Base-by-base conservation (phyloP, 2,888 invertebrate species). In the Oeneis ivallda region DNA sequence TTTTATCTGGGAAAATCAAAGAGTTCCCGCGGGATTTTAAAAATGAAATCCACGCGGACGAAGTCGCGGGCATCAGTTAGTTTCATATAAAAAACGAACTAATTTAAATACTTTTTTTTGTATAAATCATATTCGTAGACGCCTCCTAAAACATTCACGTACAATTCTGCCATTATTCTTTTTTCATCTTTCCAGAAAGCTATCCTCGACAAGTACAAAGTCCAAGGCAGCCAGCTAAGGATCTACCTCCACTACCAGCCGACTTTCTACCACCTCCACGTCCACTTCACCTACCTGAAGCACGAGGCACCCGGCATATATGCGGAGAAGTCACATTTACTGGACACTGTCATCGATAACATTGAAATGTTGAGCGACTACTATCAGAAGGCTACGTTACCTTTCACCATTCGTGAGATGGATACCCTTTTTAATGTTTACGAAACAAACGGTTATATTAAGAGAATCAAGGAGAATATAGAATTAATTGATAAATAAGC, bases 211-310 rank as follows among this genome's bases (percentile, higher is more conserved):
- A 96, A 96, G 76, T 99, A 96, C 86, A 93, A 93, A 13, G 75
- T 99, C 1, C 87, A 93, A 4, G 84, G 92, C 15, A 93, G 94
- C 6, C 95, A 97, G 79, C 84, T 99, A 34, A 93, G 98, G 32
- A 93, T 97, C 69, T 99, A 96, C 83, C 83, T 99, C 0, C 99
- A 99, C 84, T 99, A 99, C 86, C 98, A 98, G 78, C 99, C 99
- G 0, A 97, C 98, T 0, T 99, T 98, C 89, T 99, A 98, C 86
- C 98, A 99, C 82, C 92, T 99, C 0, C 99, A 99, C 83, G 93
- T 99, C 0, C 99, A 99, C 85, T 97, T 98, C 79, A 97, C 97
- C 11, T 94, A 94, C 65, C 82, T 98, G 2, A 93, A 93, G 54
- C 95, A 95, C 87, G 96, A 97, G 74, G 95, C 96, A 0, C 96